A percentile compares a stretch with the other conserved stretches of the same genome.
Evolutionary conservation across 2,797 vertebrate genomes (phyloP).

Genomic region (Macropus fuliginosus): DNA sequence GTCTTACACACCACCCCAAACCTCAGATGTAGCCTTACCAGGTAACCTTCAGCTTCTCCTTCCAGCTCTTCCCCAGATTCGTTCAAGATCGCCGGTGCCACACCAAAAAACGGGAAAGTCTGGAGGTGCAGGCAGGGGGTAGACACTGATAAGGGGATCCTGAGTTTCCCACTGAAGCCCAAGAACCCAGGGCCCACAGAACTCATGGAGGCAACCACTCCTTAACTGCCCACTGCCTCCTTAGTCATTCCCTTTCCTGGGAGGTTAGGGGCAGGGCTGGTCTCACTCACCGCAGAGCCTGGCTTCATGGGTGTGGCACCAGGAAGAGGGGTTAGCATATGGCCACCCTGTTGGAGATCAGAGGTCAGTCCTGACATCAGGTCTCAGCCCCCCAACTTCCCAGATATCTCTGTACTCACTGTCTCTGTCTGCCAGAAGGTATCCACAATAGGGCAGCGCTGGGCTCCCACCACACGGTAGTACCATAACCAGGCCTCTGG

Average conservation of each 20-base stretch:
- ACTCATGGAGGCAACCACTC: constrained; percentile 27
- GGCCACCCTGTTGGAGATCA: constrained; percentile 90
- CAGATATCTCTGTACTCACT: constrained; percentile 83
- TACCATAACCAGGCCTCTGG: constrained; percentile 99
- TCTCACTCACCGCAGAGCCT: constrained; percentile 95
- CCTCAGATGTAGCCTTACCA: constrained; percentile 86
- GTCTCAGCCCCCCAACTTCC: constrained; percentile 24
- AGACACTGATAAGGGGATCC: background rate
- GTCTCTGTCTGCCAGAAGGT: constrained; percentile 99
- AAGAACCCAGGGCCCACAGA: background rate
- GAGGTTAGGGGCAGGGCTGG: background rate
- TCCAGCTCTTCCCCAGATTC: constrained; percentile 97
- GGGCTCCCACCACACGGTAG: constrained; percentile 93
- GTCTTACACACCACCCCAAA: background rate
- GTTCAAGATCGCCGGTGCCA: constrained; percentile 94
- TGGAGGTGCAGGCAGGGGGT: constrained; percentile 76
- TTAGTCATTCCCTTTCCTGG: background rate
- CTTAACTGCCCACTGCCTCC: constrained; percentile 25
- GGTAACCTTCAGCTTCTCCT: constrained; percentile 95
- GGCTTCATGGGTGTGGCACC: constrained; percentile 95
- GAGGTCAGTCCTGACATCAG: constrained; percentile 43
- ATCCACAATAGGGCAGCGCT: constrained; percentile 94
- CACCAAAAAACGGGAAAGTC: constrained; percentile 98
- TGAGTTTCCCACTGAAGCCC: constrained; percentile 23
- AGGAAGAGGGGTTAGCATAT: constrained; percentile 95